These are phyloP conservation scores for Artibeus lituratus DNA, from an alignment of 2,797 vertebrate species.

Conservation along the genomic window DNA sequence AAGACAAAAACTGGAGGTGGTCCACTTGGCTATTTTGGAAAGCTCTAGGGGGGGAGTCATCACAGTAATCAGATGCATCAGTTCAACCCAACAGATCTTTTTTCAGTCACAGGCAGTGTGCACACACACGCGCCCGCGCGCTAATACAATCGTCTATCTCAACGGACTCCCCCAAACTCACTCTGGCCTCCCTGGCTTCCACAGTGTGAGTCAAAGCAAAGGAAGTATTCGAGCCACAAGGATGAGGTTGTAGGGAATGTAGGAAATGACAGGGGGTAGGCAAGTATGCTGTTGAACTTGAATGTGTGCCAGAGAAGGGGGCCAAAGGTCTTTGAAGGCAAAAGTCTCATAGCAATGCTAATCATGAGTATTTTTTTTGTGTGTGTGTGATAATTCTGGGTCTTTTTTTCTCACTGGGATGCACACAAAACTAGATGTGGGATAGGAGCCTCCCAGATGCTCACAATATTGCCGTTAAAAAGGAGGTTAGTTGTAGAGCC, in stretches of 20 bases:
- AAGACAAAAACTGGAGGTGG: conserved; percentile 77
- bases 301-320: not conserved
- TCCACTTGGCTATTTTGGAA: conserved; percentile 73
- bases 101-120: conserved; percentile 37
- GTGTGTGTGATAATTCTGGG: not conserved
- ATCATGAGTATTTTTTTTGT: not conserved
- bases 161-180: not conserved
- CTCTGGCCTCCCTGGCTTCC: conserved; percentile 20
- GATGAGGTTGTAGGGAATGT: not conserved
- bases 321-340: conserved; percentile 20
- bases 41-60: conserved; percentile 70
- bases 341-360: conserved; percentile 22
- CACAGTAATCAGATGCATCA: conserved; percentile 68
- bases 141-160: not conserved
- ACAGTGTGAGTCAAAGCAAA: not conserved
- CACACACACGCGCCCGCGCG: fast-evolving
- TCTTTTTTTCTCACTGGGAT: conserved; percentile 17
- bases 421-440: not conserved
- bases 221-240: not conserved
- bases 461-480: not conserved
- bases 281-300: not conserved
- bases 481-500: not conserved
- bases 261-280: not conserved
- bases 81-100: conserved; percentile 55
- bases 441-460: not conserved